A percentile compares a stretch with the other conserved stretches of the same genome.
Evolutionary conservation across 2,797 vertebrate genomes (phyloP).

Genomic region (Lophotriccus pileatus): DNA sequence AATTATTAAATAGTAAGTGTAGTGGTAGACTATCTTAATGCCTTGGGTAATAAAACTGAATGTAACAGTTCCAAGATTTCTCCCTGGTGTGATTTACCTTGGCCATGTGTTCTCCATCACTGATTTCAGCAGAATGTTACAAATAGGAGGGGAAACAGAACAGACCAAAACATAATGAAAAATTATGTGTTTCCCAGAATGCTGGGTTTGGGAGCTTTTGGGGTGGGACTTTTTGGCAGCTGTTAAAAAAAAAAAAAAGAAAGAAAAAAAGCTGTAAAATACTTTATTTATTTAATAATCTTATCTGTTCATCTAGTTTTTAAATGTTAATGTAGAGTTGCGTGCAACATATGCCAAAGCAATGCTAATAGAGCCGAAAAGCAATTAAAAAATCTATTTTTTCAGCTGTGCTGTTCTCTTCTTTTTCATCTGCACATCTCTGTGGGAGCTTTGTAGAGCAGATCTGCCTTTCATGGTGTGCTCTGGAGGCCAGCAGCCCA

Average conservation of each 20-base stretch:
- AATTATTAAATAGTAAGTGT: constrained; percentile 62
- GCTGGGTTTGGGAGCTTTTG: not conserved
- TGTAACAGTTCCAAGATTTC: constrained; percentile 70
- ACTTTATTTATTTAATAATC: not conserved
- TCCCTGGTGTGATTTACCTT: constrained; percentile 66
- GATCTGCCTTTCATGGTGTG: not conserved
- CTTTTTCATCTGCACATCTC: not conserved
- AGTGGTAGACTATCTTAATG: constrained; percentile 60
- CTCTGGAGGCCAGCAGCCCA: not conserved
- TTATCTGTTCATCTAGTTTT: constrained; percentile 1
- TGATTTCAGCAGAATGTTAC: constrained; percentile 66
- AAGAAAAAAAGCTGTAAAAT: not conserved
- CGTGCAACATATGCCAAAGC: not conserved
- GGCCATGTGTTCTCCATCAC: constrained; percentile 74
- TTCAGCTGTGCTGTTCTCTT: not conserved
- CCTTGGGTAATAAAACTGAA: constrained; percentile 68
- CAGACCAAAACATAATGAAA: constrained; percentile 50
- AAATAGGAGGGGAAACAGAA: constrained; percentile 55
- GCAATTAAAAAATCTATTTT: constrained; percentile 14
- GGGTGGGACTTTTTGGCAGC: not conserved
- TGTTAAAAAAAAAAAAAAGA: not conserved
- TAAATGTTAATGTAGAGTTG: not conserved
- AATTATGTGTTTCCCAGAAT: constrained; percentile 39
- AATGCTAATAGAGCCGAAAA: not conserved
- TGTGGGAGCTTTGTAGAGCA: not conserved